phyloP scores from a whole-genome alignment of 1,140 invertebrate species.

The Odontomachus brunneus region DNA sequence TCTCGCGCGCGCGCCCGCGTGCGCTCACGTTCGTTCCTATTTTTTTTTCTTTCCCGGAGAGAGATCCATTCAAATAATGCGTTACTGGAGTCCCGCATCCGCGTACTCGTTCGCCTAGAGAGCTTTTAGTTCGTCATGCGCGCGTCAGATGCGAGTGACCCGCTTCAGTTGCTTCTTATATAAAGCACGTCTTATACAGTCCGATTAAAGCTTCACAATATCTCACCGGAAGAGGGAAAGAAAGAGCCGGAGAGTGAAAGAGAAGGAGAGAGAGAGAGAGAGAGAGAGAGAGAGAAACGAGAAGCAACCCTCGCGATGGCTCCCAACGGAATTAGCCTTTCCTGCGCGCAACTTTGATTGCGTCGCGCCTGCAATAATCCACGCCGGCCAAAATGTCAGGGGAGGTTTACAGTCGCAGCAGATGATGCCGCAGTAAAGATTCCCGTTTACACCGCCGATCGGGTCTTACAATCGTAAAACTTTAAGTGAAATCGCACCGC shows the following conservation, averaged over 20 bases:
- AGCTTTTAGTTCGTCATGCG: neutral
- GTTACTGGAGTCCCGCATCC: conserved; percentile 30
- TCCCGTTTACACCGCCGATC: conserved; percentile 19
- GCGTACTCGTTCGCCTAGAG: neutral
- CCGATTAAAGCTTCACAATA: conserved; percentile 30
- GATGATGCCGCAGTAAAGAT: conserved; percentile 8
- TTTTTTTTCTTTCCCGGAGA: conserved; percentile 10
- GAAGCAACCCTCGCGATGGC: neutral
- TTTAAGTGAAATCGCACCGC: conserved; percentile 18
- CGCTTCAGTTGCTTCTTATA: neutral
- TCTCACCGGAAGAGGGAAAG: neutral
- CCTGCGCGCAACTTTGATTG: conserved; percentile 28
- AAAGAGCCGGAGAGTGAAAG: neutral
- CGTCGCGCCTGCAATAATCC: conserved; percentile 35
- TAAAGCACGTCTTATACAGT: neutral
- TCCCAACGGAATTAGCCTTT: conserved; percentile 38
- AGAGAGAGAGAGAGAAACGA: neutral
- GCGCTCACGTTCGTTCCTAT: neutral
- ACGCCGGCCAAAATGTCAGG: neutral
- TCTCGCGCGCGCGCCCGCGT: neutral
- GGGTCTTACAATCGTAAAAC: conserved; percentile 30
- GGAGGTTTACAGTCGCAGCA: conserved; percentile 36
- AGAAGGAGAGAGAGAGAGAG: neutral
- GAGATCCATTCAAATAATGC: conserved; percentile 47
- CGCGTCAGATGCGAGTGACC: conserved; percentile 24